Conservation (phyloP, 2,888 invertebrate species). For the Nomada flava region DNA sequence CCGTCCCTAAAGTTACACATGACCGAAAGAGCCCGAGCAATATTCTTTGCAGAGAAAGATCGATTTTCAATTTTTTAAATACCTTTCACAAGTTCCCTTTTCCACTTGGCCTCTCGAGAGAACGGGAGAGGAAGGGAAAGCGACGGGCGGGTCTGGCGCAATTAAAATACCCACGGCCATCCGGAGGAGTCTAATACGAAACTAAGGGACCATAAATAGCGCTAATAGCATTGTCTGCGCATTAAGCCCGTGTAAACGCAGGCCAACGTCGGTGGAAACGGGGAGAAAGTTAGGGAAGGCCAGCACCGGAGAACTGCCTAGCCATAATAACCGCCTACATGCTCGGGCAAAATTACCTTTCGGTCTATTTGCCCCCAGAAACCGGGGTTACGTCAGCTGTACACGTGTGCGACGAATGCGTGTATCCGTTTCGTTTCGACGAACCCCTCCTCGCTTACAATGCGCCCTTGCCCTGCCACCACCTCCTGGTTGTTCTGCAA, state of each 20-base stretch:
- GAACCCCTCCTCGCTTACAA: neutral
- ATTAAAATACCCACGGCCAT: conserved; percentile 45
- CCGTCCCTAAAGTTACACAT: too few relatives aligned
- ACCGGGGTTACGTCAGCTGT: conserved; percentile 70
- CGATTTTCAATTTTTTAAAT: too few relatives aligned
- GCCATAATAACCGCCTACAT: conserved; percentile 74
- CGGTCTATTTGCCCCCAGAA: conserved; percentile 72
- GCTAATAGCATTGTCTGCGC: conserved; percentile 59
- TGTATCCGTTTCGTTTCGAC: conserved; percentile 48
- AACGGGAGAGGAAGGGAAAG: neutral
- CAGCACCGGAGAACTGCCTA: conserved; percentile 51
- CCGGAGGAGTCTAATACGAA: conserved; percentile 54
- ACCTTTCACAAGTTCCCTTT: neutral
- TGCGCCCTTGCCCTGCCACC: conserved; percentile 14
- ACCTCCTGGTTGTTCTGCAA: neutral
- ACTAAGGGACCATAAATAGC: conserved; percentile 50
- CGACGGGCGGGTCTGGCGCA: neutral
- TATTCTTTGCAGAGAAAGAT: too few relatives aligned
- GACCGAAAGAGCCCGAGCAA: too few relatives aligned
- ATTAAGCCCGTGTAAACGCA: conserved; percentile 59
- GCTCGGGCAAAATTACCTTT: conserved; percentile 71
- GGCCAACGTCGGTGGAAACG: conserved; percentile 25
- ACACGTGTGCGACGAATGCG: conserved; percentile 65
- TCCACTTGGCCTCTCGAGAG: neutral
- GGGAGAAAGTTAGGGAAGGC: conserved; percentile 31